Base-by-base conservation (phyloP, 2,113 vertebrate species). In the Erythrocercus mccallii region DNA sequence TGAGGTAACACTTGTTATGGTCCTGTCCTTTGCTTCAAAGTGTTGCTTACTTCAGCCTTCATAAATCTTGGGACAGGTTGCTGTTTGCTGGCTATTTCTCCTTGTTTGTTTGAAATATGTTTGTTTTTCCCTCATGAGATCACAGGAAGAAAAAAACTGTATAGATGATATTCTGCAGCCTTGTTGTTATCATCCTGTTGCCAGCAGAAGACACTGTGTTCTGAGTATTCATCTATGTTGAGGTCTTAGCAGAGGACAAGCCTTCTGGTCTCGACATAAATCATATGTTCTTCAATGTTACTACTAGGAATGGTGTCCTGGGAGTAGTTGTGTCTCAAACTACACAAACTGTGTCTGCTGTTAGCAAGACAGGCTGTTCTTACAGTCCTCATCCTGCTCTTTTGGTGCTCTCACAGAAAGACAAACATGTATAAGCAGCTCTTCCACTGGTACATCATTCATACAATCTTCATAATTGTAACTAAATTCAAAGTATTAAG, bases 361-460 rank as follows among this genome's bases (percentile, higher is more conserved):
- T 22, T 53, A 85, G 11, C 30, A 71, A 47, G 30, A 38, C 23
- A 74, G 24, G n/a, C 23, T 6, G 2, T 38, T 57, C 42, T 69
- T 58, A 58, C 14, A 47, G 16, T 38, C 33, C 40, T 66, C 17
- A 15, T 31, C 13, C n/a, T 38, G 12, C 20, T 68, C 17, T 14
- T 56, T 40, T 14, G 21, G 33, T 7, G 2, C 16, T 74, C 37
- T 35, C 73, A 79, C 33, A 61, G 53, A 65, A 88, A 31, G 3
- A 61, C 8, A n/a, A n/a, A 38, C 5, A 18, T 0, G 0, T 5
- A 71, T 10, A 21, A 15, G 28, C 2, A 15, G 56, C 22, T 51
- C n/a, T 70, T 89, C 53, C 57, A 28, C n/a, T 65, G 11, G 1
- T 37, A 51, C 2, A 6, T 56, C 20, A 30, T 70, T 57, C 20